These are phyloP conservation scores for Pogoniulus pusillus DNA, from an alignment of 2,797 vertebrate genomes.

Conservation along the genomic window DNA sequence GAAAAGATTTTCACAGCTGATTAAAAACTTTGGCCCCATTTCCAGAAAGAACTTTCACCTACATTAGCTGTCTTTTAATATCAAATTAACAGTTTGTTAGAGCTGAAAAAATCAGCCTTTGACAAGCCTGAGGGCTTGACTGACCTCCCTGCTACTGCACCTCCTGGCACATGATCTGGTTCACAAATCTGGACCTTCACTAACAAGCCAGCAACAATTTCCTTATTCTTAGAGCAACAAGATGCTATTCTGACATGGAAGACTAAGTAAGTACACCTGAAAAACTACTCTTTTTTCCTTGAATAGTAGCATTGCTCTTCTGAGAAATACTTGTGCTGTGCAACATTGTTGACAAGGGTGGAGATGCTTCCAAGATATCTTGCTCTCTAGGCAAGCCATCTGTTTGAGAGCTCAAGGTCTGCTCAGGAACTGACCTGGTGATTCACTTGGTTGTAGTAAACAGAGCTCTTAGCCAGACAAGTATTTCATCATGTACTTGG, in stretches of 20 bases:
- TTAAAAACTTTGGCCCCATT: not conserved
- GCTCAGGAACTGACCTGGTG: not conserved
- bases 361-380: conserved; percentile 1
- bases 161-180: not conserved
- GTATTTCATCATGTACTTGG: conserved; percentile 17
- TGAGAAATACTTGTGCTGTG: not conserved
- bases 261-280: not conserved
- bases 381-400: conserved; percentile 25
- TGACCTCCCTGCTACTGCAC: not conserved
- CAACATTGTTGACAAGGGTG: not conserved
- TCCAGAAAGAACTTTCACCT: not conserved
- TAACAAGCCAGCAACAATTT: not conserved
- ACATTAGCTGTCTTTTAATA: not conserved
- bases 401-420: not conserved
- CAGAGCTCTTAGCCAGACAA: conserved; percentile 1
- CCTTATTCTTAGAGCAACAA: not conserved
- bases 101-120: not conserved
- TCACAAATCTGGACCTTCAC: not conserved
- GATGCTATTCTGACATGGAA: not conserved
- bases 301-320: not conserved
- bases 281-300: not conserved
- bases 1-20: not conserved
- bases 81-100: not conserved
- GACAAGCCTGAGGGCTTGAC: not conserved
- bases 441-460: conserved; percentile 6